These are phyloP conservation scores for Melieria picta DNA, from an alignment of 2,888 invertebrate species.

Conservation along the genomic window DNA sequence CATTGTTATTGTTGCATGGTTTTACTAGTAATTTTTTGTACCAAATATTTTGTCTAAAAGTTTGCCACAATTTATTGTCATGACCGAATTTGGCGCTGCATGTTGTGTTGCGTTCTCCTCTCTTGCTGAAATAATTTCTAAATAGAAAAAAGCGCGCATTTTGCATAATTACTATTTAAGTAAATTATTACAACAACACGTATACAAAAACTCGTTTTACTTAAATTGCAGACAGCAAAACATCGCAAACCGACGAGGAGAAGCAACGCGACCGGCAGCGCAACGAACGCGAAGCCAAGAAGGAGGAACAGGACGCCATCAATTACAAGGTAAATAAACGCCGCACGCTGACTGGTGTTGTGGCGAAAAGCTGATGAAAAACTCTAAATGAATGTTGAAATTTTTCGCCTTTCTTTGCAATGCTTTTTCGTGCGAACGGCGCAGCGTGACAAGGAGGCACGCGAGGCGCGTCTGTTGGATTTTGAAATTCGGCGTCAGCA, in stretches of 20 bases:
- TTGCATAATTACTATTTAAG: too few species aligned
- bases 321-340: constrained; percentile 63
- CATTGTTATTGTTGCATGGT: too few species aligned
- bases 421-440: constrained; percentile 8
- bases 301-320: constrained; percentile 66
- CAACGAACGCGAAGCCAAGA: constrained; percentile 65
- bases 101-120: too few species aligned
- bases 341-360: not conserved
- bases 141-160: too few species aligned
- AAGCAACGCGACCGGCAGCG: constrained; percentile 66
- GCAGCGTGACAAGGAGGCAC: constrained; percentile 65
- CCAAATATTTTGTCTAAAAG: too few species aligned
- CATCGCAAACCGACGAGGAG: constrained; percentile 67
- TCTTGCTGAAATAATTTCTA: too few species aligned
- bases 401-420: not conserved
- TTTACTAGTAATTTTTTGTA: too few species aligned
- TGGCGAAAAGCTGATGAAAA: too few species aligned
- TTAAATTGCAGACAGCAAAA: constrained; percentile 63
- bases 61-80: too few species aligned
- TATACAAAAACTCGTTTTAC: constrained; percentile 26
- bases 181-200: too few species aligned
- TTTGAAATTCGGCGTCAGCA: constrained; percentile 65
- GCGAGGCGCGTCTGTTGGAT: constrained; percentile 65
- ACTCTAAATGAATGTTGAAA: not conserved
- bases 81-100: too few species aligned